Evolutionary conservation across 2,113 vertebrate genomes (phyloP).

Genomic region (Corythaixoides concolor): DNA sequence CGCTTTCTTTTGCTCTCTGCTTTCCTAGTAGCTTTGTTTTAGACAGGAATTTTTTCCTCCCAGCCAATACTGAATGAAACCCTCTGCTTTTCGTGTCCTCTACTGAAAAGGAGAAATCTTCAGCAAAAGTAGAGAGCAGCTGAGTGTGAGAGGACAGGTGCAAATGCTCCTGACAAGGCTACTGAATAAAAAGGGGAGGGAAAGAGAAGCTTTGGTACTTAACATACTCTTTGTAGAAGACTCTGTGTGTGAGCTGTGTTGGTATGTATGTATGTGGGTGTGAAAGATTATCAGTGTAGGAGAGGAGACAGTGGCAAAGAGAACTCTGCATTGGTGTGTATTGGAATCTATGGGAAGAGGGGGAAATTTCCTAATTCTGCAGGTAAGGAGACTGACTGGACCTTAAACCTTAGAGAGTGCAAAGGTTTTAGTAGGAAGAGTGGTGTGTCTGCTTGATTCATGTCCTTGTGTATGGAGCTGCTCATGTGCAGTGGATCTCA

Average conservation of each 20-base stretch:
- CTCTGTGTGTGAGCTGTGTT: rapidly evolving
- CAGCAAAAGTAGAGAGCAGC: background rate
- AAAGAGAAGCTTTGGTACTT: background rate
- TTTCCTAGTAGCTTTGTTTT: conserved; percentile 1
- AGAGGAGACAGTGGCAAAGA: background rate
- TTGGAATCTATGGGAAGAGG: background rate
- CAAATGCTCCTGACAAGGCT: background rate
- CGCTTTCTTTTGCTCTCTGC: background rate
- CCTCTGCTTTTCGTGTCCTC: background rate
- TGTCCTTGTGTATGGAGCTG: background rate
- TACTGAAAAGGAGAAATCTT: background rate
- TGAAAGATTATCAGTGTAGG: background rate
- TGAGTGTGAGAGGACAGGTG: background rate
- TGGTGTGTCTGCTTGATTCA: background rate
- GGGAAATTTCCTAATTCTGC: background rate
- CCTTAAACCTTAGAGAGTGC: background rate
- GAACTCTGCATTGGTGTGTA: background rate
- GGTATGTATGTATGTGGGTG: background rate
- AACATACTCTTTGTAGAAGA: background rate
- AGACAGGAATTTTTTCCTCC: background rate
- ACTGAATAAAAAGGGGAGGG: background rate
- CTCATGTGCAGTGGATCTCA: background rate
- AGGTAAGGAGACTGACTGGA: background rate
- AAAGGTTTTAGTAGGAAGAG: background rate
- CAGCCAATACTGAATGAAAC: background rate